Evolutionary conservation across 2,888 invertebrate genomes (phyloP).

Genomic region (Tanaodytes sp.): DNA sequence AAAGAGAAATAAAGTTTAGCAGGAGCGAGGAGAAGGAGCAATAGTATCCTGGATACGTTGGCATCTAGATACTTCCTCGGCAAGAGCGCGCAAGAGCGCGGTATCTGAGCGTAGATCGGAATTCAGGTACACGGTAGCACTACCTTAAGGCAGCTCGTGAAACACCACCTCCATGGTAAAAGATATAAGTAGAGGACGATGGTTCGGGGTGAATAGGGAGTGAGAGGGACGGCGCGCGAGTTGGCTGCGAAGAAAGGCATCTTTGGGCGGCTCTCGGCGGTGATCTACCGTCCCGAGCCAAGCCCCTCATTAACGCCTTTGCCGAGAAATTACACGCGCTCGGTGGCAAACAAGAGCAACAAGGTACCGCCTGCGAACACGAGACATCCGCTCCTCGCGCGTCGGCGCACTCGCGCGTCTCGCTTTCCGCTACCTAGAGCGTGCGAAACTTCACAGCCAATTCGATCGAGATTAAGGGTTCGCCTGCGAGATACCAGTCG

Average conservation of each 20-base stretch:
- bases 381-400: slow-evolving; percentile 55
- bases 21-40: slow-evolving; percentile 54
- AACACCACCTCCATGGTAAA: slow-evolving; percentile 62
- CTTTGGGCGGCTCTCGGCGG: slow-evolving; percentile 61
- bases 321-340: slow-evolving; percentile 72
- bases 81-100: slow-evolving; percentile 60
- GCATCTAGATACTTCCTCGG: slow-evolving; percentile 67
- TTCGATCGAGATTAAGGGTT: slow-evolving; percentile 50
- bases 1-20: slow-evolving; percentile 22
- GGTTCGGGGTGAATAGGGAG: slow-evolving; percentile 46
- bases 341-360: slow-evolving; percentile 72
- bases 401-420: slow-evolving; percentile 45
- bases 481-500: slow-evolving; percentile 37
- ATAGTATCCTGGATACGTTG: slow-evolving; percentile 65
- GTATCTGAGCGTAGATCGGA: slow-evolving; percentile 71
- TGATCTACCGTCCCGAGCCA: slow-evolving; percentile 72
- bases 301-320: slow-evolving; percentile 73
- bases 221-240: slow-evolving; percentile 34
- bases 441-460: slow-evolving; percentile 67
- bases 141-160: slow-evolving; percentile 67
- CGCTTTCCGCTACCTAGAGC: slow-evolving; percentile 60
- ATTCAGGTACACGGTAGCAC: slow-evolving; percentile 72
- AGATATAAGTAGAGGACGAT: slow-evolving; percentile 51
- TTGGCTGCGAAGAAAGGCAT: slow-evolving; percentile 57
- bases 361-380: slow-evolving; percentile 67